Evolutionary conservation across 2,888 invertebrate species (phyloP).

Genomic region (Polyommatus icarus): DNA sequence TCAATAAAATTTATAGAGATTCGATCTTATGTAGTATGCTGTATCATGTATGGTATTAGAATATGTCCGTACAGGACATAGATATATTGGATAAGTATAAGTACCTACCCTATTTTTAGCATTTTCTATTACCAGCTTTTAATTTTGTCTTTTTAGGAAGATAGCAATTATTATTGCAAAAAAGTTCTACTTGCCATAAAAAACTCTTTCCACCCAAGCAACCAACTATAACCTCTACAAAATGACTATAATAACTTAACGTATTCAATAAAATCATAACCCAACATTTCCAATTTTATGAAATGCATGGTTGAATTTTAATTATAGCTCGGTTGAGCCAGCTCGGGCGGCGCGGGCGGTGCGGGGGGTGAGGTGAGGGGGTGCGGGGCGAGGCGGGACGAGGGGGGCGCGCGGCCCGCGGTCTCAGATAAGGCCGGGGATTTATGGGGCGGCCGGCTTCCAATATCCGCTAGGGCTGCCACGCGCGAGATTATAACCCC

Average conservation of each 20-base stretch:
- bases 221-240: neutral
- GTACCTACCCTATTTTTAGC: too few relatives aligned
- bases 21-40: too few relatives aligned
- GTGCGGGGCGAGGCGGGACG: neutral
- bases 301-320: conserved; percentile 22
- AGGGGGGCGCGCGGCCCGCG: neutral
- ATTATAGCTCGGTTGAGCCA: conserved; percentile 9
- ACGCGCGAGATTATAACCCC: neutral
- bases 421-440: conserved; percentile 17
- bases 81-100: too few relatives aligned
- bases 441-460: conserved; percentile 22
- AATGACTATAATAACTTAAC: neutral
- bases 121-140: too few relatives aligned
- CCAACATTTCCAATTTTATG: conserved; percentile 2
- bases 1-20: too few relatives aligned
- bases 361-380: neutral
- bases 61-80: too few relatives aligned
- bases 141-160: too few relatives aligned
- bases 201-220: neutral
- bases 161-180: too few relatives aligned
- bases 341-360: neutral
- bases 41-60: too few relatives aligned
- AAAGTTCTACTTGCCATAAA: neutral
- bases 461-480: conserved; percentile 12
- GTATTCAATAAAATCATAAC: neutral